phyloP scores from a whole-genome alignment of 2,888 invertebrate genomes.

The Melanophora roralis region DNA sequence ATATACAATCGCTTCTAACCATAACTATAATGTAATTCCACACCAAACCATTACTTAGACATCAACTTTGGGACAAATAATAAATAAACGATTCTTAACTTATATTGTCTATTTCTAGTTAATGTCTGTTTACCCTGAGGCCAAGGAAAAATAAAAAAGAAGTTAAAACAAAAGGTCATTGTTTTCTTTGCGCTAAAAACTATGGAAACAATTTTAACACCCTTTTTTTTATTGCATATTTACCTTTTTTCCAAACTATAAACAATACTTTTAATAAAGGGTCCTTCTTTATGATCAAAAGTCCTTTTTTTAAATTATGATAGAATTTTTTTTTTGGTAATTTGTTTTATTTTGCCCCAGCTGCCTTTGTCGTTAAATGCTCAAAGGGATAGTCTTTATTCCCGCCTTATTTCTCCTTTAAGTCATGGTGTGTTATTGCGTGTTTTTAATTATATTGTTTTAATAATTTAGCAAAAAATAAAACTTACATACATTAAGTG shows the following conservation, averaged over 20 bases:
- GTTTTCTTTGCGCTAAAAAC: slow-evolving; percentile 33
- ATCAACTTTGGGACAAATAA: neutral
- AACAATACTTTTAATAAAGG: neutral
- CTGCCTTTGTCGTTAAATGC: neutral
- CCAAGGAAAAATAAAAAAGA: slow-evolving; percentile 4
- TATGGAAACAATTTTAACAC: neutral
- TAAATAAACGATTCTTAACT: slow-evolving; percentile 11
- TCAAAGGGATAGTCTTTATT: neutral
- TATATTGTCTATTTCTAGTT: slow-evolving; percentile 15
- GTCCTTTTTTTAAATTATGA: neutral
- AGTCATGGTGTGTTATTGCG: neutral
- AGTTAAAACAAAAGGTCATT: slow-evolving; percentile 35
- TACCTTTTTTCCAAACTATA: neutral
- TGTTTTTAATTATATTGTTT: slow-evolving; percentile 6
- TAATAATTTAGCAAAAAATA: too few relatives aligned
- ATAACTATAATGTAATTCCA: slow-evolving; percentile 9
- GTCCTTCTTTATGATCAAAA: neutral
- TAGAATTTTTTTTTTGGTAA: neutral
- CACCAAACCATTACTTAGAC: neutral
- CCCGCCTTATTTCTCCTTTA: neutral
- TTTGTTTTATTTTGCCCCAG: slow-evolving; percentile 6
- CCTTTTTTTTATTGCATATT: neutral
- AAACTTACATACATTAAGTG: neutral
- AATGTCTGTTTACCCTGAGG: slow-evolving; percentile 25
- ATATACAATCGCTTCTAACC: slow-evolving; percentile 16